Percentiles rank a stretch among this genome's conserved stretches.
phyloP scores from a whole-genome alignment of 1,140 invertebrate species.

The Drosophila ambigua region DNA sequence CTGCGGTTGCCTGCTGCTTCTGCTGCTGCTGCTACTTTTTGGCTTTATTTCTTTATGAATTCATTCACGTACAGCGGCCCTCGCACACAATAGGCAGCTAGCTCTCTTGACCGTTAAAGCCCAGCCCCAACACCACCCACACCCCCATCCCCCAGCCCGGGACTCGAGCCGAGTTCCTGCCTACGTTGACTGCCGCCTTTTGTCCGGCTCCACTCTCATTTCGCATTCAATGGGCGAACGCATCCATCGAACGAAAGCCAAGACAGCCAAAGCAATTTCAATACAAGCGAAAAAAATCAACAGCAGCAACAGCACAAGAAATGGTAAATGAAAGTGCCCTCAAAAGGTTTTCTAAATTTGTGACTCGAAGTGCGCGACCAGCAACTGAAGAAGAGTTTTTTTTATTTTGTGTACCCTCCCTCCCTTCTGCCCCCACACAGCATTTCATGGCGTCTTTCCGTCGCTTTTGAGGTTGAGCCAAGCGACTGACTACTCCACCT shows the following conservation, averaged over 20 bases:
- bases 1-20: constrained; percentile 35
- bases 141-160: neutral
- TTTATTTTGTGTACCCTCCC: constrained; percentile 17
- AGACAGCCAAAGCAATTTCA: constrained; percentile 74
- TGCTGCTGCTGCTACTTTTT: constrained; percentile 10
- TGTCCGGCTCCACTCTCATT: constrained; percentile 59
- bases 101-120: constrained; percentile 71
- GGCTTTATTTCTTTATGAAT: constrained; percentile 59
- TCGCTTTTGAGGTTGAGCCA: constrained; percentile 46
- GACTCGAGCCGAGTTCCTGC: constrained; percentile 19
- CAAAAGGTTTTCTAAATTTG: constrained; percentile 82
- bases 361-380: constrained; percentile 58
- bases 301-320: constrained; percentile 35
- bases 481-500: constrained; percentile 31
- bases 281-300: constrained; percentile 74
- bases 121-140: too few species aligned
- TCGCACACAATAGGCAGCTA: constrained; percentile 43
- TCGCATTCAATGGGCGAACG: constrained; percentile 75
- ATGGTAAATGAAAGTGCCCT: constrained; percentile 82
- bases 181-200: constrained; percentile 39
- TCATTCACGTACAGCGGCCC: constrained; percentile 66
- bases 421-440: neutral
- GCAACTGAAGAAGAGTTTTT: constrained; percentile 34
- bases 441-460: neutral
- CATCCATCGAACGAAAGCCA: constrained; percentile 79